phyloP scores from a whole-genome alignment of 2,888 invertebrate genomes.

The Diloba caeruleocephala region DNA sequence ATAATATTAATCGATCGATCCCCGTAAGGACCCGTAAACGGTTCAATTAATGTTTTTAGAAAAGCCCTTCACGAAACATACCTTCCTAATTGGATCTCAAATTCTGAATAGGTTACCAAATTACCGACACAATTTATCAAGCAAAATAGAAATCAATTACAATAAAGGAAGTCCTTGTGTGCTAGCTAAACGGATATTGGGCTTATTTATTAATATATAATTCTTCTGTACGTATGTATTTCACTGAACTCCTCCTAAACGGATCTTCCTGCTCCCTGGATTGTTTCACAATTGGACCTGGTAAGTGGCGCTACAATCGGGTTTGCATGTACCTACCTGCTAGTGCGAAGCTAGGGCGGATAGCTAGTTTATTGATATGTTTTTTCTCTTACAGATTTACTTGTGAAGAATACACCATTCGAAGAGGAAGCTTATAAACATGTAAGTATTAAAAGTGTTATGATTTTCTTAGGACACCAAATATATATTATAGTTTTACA shows the following conservation, averaged over 20 bases:
- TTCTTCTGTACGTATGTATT: too few species aligned
- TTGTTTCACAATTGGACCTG: too few species aligned
- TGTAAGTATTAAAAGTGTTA: slow-evolving; percentile 47
- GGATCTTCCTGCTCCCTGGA: too few species aligned
- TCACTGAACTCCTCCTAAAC: too few species aligned
- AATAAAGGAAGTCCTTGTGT: slow-evolving; percentile 31
- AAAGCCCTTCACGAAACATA: slow-evolving; percentile 38
- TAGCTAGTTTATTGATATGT: too few species aligned
- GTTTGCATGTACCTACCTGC: too few species aligned
- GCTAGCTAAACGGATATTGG: slow-evolving; percentile 21
- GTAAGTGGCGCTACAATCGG: too few species aligned
- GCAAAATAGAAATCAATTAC: slow-evolving; percentile 51
- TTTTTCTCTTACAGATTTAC: slow-evolving; percentile 51
- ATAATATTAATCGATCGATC: slow-evolving; percentile 33
- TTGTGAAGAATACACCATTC: slow-evolving; percentile 12
- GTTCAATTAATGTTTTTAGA: slow-evolving; percentile 44
- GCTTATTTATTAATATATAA: slow-evolving; percentile 3
- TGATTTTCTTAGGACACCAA: too few species aligned
- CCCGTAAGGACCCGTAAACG: slow-evolving; percentile 25
- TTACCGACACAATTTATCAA: slow-evolving; percentile 56
- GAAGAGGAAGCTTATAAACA: slow-evolving; percentile 30
- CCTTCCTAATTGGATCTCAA: slow-evolving; percentile 57
- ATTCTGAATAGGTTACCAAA: slow-evolving; percentile 56
- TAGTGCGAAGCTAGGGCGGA: too few species aligned
- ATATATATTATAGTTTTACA: not conserved